Evolutionary conservation across 2,888 invertebrate species (phyloP).

Genomic region (Lottia gigantea): DNA sequence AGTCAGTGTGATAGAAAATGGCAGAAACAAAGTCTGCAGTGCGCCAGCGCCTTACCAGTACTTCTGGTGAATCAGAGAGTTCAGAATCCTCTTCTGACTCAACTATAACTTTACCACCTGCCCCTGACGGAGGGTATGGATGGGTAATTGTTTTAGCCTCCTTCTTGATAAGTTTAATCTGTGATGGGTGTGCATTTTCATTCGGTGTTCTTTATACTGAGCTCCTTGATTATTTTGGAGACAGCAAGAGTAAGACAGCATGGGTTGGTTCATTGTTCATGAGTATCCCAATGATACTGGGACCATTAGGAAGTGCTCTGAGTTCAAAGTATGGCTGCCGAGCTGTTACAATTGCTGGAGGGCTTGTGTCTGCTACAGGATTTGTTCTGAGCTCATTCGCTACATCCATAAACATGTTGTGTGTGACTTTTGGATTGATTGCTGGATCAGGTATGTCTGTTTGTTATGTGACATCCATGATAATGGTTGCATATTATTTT

Average conservation of each 20-base stretch:
- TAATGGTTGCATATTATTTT: constrained; percentile 68
- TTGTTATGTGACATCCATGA: constrained; percentile 66
- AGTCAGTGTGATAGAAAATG: too few relatives aligned
- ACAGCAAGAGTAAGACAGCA: constrained; percentile 87
- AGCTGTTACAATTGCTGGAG: constrained; percentile 60
- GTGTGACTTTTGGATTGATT: constrained; percentile 64
- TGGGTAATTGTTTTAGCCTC: constrained; percentile 92
- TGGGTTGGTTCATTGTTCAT: constrained; percentile 92
- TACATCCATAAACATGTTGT: constrained; percentile 58
- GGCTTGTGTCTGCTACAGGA: constrained; percentile 60
- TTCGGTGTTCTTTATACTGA: constrained; percentile 91
- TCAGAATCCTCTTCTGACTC: constrained; percentile 36
- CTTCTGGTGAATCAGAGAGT: not conserved
- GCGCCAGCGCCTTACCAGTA: too few relatives aligned
- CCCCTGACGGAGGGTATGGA: constrained; percentile 90
- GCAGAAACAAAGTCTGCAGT: too few relatives aligned
- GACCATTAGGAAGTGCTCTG: constrained; percentile 65
- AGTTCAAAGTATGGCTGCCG: constrained; percentile 66
- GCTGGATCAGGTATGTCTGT: constrained; percentile 65
- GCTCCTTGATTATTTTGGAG: constrained; percentile 85
- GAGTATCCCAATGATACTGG: constrained; percentile 82
- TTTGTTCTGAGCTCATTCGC: constrained; percentile 60
- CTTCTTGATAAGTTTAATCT: constrained; percentile 89
- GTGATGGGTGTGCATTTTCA: constrained; percentile 91
- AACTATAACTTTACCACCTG: constrained; percentile 43